Conservation (phyloP, 2,888 invertebrate species). For the Acanthosepion pharaonis region DNA sequence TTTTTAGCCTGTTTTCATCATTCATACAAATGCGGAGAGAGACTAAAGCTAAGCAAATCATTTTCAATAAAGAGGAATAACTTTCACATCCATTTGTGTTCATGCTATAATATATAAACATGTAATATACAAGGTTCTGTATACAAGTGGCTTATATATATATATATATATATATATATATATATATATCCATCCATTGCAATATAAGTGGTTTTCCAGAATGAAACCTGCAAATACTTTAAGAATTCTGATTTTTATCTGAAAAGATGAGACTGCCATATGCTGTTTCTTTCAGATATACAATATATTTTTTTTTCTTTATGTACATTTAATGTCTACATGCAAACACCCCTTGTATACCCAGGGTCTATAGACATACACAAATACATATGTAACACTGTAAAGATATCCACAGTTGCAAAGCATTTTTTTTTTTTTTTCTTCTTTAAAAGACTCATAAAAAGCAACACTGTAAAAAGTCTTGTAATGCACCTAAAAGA, state of each 20-base stretch:
- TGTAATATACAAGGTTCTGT: not conserved
- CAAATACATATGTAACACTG: not conserved
- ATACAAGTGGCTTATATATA: not conserved
- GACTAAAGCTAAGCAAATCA: not conserved
- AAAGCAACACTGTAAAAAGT: not conserved
- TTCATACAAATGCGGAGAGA: not conserved
- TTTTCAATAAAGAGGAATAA: not conserved
- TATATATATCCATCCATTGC: not conserved
- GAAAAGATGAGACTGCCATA: too few species aligned
- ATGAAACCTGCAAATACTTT: not conserved
- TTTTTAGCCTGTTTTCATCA: not conserved
- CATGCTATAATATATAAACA: not conserved
- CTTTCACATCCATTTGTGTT: not conserved
- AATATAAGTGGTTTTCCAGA: not conserved
- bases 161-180: constrained; percentile 35
- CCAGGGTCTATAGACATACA: not conserved
- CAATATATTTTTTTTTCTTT: too few species aligned
- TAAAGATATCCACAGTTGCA: not conserved
- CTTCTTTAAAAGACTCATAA: not conserved
- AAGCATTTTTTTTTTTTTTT: not conserved
- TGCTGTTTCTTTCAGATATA: too few species aligned
- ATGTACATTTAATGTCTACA: too few species aligned
- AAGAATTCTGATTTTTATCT: too few species aligned
- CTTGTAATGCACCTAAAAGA: not conserved
- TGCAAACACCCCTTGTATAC: too few species aligned